Evolutionary conservation across 2,797 vertebrate genomes (phyloP).

Genomic region (Streptopelia turtur): DNA sequence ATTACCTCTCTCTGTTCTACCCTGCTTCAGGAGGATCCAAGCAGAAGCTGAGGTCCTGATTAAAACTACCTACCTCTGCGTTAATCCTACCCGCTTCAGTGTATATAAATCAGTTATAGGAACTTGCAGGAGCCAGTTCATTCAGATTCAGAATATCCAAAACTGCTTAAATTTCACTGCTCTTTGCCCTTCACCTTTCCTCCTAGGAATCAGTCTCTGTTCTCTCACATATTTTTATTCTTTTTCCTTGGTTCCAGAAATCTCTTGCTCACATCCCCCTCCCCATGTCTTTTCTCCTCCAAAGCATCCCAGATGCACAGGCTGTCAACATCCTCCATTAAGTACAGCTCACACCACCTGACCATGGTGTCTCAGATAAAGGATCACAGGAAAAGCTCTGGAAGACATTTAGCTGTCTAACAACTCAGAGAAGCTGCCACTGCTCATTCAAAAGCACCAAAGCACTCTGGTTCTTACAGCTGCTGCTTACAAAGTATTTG

Average conservation of each 20-base stretch:
- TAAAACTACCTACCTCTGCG: background rate
- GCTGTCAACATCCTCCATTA: background rate
- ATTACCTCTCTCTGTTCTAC: background rate
- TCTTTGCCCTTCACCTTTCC: background rate
- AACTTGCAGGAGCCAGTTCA: background rate
- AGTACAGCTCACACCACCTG: background rate
- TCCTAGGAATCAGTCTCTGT: background rate
- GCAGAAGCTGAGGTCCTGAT: background rate
- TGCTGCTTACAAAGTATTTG: background rate
- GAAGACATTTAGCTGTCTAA: background rate
- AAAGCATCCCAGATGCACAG: background rate
- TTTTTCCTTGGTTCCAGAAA: background rate
- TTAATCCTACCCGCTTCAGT: background rate
- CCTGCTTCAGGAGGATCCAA: background rate
- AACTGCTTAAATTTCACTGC: accelerated
- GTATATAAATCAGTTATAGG: background rate
- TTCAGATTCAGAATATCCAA: background rate
- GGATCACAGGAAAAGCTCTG: background rate
- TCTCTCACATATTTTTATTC: background rate
- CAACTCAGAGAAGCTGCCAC: background rate
- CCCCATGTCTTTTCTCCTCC: background rate
- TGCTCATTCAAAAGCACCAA: background rate
- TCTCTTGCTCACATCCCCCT: background rate
- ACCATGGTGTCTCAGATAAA: background rate
- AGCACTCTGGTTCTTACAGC: background rate